Conservation (phyloP, 2,888 invertebrate species). For the Pammene fasciana region DNA sequence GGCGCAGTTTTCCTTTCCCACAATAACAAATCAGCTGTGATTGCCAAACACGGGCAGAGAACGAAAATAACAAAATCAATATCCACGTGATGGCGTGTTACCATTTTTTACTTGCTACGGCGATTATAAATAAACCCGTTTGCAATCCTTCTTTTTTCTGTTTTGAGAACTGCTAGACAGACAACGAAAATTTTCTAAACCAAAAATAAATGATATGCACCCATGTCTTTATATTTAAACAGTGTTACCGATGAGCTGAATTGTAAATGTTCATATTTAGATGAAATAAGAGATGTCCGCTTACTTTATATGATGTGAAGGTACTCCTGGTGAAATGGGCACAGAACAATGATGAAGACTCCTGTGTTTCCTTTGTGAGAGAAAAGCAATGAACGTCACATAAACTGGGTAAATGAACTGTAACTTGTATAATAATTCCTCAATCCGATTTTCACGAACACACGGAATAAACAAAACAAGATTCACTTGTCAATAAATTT, state of each 20-base stretch:
- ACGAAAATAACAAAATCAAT: slow-evolving; percentile 39
- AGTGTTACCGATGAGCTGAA: no score
- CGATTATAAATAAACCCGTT: slow-evolving; percentile 27
- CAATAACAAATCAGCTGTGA: slow-evolving; percentile 36
- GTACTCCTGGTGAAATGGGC: slow-evolving; percentile 56
- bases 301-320: slow-evolving; percentile 57
- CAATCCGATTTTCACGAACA: slow-evolving; percentile 35
- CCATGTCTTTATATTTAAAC: background rate
- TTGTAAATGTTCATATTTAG: background rate
- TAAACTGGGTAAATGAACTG: slow-evolving; percentile 40
- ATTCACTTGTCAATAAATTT: slow-evolving; percentile 56
- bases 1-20: slow-evolving; percentile 3
- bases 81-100: slow-evolving; percentile 28
- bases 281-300: slow-evolving; percentile 44
- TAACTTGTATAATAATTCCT: slow-evolving; percentile 12
- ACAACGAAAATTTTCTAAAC: slow-evolving; percentile 7
- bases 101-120: slow-evolving; percentile 11
- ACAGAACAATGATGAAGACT: slow-evolving; percentile 56
- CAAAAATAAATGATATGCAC: slow-evolving; percentile 26
- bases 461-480: slow-evolving; percentile 46
- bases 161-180: slow-evolving; percentile 19
- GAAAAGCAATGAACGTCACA: slow-evolving; percentile 57
- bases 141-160: slow-evolving; percentile 11
- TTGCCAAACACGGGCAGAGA: slow-evolving; percentile 26
- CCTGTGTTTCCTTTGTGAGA: slow-evolving; percentile 74